Evolutionary conservation across 2,797 vertebrate genomes (phyloP).

Genomic region (Alexandromys oeconomus): DNA sequence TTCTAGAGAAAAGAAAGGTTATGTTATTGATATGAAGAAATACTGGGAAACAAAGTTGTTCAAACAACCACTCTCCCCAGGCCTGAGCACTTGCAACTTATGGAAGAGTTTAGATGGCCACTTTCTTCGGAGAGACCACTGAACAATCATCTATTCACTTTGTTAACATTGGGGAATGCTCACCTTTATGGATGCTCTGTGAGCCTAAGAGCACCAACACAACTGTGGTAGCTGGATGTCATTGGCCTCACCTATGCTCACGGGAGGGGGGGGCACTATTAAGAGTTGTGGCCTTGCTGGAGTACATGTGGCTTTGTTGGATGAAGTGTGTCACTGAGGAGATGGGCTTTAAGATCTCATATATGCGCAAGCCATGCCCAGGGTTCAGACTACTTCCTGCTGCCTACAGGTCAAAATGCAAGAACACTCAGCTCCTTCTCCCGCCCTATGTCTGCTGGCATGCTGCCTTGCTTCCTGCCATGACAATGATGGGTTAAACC

Average conservation of each 20-base stretch:
- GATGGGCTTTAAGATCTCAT: neutral
- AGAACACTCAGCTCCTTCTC: neutral
- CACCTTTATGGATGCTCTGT: neutral
- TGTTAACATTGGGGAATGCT: neutral
- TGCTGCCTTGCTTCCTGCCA: neutral
- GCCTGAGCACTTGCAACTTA: conserved; percentile 39
- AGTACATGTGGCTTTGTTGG: neutral
- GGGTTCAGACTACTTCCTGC: neutral
- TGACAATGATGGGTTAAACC: neutral
- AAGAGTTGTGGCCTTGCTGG: neutral
- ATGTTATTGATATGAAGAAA: conserved; percentile 66
- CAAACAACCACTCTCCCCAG: conserved; percentile 29
- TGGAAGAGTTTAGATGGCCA: neutral
- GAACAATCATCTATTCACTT: neutral
- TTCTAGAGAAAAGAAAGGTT: conserved; percentile 69
- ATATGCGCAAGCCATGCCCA: neutral
- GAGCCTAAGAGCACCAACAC: neutral
- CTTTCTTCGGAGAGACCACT: conserved; percentile 15
- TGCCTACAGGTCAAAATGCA: neutral
- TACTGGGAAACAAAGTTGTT: neutral
- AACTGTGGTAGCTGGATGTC: neutral
- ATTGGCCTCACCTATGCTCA: neutral
- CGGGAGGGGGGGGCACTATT: neutral
- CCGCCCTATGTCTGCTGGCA: neutral
- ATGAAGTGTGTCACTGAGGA: neutral